Base-by-base conservation (phyloP, 2,888 invertebrate genomes). In the Microctonus aethiopoides region DNA sequence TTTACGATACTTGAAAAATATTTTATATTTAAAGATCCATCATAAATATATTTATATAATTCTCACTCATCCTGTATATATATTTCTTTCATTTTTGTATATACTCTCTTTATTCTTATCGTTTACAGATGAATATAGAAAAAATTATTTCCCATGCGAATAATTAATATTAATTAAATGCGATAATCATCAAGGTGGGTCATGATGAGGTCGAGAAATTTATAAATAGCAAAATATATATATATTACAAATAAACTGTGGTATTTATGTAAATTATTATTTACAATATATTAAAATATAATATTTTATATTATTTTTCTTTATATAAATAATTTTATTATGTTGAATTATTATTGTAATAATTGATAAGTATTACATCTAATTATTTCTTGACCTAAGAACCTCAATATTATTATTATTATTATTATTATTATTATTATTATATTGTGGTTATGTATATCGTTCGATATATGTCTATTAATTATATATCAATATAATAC, bases 371-470 rank as follows among this genome's bases (percentile, higher is more conserved):
- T 68, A 51, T 64, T 64, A 59, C 39, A 57, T 59, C 51, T 59
- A 64, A 69, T 69, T 69, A 59, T 64, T 51, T 46, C 46, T 34
- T 64, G 69, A 64, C 69, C 64, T 69, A 64, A 64, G 64, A 64
- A 64, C 57, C n/a, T n/a, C n/a, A n/a, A n/a, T n/a, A n/a, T n/a
- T n/a, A n/a, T n/a, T n/a, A n/a, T n/a, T n/a, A n/a, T n/a, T n/a
- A n/a, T n/a, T n/a, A n/a, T n/a, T n/a, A n/a, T n/a, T n/a, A n/a
- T n/a, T n/a, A n/a, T n/a, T n/a, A n/a, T n/a, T n/a, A 5, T 29
- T 29, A 5, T 29, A 29, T 29, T 29, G 7, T 7, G 46, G 29
- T 32, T 34, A 41, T 13, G n/a, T 22, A 3, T 41, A 46, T 57
- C 22, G 52, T 52, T 67, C 60, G 34, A 68, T 68, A 68, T 68